Evolutionary conservation across 2,888 invertebrate species (phyloP).

Genomic region (Meandrusa payeni): DNA sequence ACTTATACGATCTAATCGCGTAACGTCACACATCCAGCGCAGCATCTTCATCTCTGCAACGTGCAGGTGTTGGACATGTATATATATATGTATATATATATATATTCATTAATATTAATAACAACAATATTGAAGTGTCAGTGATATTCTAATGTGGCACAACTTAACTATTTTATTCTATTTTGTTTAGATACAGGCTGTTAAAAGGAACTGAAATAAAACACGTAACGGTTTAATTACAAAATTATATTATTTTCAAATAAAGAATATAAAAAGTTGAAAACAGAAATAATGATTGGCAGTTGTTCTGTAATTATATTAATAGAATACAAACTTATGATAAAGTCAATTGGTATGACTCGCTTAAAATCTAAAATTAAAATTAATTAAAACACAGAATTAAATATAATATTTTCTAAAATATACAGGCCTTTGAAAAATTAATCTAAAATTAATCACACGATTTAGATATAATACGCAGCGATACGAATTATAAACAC

Average conservation of each 20-base stretch:
- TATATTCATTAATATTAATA: too few relatives aligned
- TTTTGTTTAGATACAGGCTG: too few relatives aligned
- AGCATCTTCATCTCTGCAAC: too few relatives aligned
- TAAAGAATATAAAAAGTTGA: slow-evolving; percentile 57
- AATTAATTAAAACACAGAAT: slow-evolving; percentile 35
- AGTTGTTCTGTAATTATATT: slow-evolving; percentile 51
- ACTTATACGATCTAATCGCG: too few relatives aligned
- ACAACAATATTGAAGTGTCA: too few relatives aligned
- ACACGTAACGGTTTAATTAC: slow-evolving; percentile 55
- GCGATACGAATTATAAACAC: slow-evolving; percentile 12
- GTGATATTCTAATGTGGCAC: too few relatives aligned
- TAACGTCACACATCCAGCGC: too few relatives aligned
- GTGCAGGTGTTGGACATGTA: too few relatives aligned
- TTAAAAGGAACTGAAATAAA: too few relatives aligned
- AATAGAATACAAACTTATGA: slow-evolving; percentile 45
- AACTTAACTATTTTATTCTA: too few relatives aligned
- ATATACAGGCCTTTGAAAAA: slow-evolving; percentile 66
- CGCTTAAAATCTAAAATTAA: slow-evolving; percentile 36
- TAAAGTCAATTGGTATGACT: slow-evolving; percentile 50
- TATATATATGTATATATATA: too few relatives aligned
- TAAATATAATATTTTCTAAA: slow-evolving; percentile 46
- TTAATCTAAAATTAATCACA: slow-evolving; percentile 51
- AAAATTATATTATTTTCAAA: slow-evolving; percentile 67
- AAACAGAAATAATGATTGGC: slow-evolving; percentile 62
- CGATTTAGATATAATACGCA: slow-evolving; percentile 38